A percentile compares a stretch with the other conserved stretches of the same genome.
These are phyloP conservation scores for Lapara coniferarum DNA, from an alignment of 2,888 invertebrate genomes.

Conservation along the genomic window DNA sequence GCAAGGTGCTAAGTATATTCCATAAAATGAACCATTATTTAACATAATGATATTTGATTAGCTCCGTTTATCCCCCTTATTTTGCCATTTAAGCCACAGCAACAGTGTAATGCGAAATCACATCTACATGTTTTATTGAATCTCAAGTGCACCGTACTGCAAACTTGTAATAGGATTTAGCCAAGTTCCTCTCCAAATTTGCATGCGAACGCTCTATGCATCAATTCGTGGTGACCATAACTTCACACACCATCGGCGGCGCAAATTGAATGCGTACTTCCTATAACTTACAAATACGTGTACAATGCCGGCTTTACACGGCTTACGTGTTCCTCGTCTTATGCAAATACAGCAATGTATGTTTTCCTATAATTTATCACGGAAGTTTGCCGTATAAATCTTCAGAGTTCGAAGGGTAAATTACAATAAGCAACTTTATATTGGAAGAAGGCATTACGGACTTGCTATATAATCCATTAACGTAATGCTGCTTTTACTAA, in stretches of 20 bases:
- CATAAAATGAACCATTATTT: too few relatives aligned
- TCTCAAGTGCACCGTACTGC: constrained; percentile 1
- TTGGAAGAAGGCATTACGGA: background rate
- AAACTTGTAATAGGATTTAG: constrained; percentile 19
- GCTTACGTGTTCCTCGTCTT: constrained; percentile 27
- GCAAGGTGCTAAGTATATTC: too few relatives aligned
- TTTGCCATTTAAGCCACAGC: too few relatives aligned
- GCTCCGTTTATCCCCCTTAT: too few relatives aligned
- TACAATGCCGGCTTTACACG: constrained; percentile 25
- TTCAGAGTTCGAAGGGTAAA: constrained; percentile 4
- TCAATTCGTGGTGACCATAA: constrained; percentile 34
- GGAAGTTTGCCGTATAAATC: constrained; percentile 4
- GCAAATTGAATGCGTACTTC: constrained; percentile 49
- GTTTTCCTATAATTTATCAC: constrained; percentile 3
- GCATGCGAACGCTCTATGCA: constrained; percentile 27
- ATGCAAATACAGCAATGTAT: constrained; percentile 22
- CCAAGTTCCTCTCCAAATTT: constrained; percentile 26
- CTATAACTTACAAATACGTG: constrained; percentile 20
- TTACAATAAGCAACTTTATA: constrained; percentile 11
- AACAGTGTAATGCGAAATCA: background rate
- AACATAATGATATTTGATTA: too few relatives aligned
- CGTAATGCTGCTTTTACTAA: constrained; percentile 14
- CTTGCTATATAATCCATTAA: constrained; percentile 12
- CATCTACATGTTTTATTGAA: constrained; percentile 1
- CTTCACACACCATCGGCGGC: constrained; percentile 44